Percentiles rank a stretch among this genome's conserved stretches.
These are phyloP conservation scores for Plectrocnemia conspersa DNA, from an alignment of 1,140 invertebrate species.

Conservation along the genomic window DNA sequence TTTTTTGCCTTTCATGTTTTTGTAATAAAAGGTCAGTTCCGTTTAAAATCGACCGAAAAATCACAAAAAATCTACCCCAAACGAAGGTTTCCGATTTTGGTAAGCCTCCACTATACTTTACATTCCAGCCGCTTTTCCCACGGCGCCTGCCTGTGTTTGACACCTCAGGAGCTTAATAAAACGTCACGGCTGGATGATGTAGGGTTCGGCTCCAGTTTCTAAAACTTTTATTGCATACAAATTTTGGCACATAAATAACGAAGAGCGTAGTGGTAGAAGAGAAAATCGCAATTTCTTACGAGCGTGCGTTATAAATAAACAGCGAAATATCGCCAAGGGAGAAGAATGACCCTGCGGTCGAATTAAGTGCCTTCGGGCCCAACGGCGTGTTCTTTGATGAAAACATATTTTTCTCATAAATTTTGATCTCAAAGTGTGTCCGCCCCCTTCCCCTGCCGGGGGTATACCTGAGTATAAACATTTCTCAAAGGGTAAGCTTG, in stretches of 20 bases:
- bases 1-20: too few relatives aligned
- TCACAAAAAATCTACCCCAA: too few relatives aligned
- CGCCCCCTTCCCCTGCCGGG: too few relatives aligned
- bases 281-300: too few relatives aligned
- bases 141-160: conserved; percentile 20
- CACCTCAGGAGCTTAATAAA: conserved; percentile 24
- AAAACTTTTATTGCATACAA: conserved; percentile 24
- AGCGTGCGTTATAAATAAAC: too few relatives aligned
- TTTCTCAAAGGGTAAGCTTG: background rate
- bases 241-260: conserved; percentile 22
- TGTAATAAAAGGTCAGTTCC: too few relatives aligned
- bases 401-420: background rate
- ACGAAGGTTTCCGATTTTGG: background rate
- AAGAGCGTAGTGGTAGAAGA: too few relatives aligned
- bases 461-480: background rate
- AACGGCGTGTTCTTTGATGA: conserved; percentile 11
- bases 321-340: too few relatives aligned
- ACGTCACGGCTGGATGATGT: conserved; percentile 24
- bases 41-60: too few relatives aligned
- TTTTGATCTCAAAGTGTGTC: background rate
- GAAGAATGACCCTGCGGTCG: too few relatives aligned
- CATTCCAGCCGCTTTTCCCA: conserved; percentile 17
- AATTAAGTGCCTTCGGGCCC: too few relatives aligned
- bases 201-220: conserved; percentile 17
- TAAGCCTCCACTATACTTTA: background rate